Percentiles rank a stretch among this genome's conserved stretches.
phyloP scores from a whole-genome alignment of 2,113 vertebrate genomes.

The Callochromis pleurospilus region DNA sequence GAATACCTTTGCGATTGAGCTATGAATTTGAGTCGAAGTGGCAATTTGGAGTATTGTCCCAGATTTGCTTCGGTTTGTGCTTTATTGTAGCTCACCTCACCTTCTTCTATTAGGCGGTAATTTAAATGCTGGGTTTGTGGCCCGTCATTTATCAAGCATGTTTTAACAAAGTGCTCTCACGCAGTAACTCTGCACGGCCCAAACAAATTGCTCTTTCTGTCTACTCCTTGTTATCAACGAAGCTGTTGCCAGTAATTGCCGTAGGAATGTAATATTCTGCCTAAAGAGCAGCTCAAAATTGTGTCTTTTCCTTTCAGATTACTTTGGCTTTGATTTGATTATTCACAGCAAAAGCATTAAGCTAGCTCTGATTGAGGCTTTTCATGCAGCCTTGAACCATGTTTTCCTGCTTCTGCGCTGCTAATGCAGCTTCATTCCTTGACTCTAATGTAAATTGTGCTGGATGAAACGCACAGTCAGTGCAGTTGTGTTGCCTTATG shows the following conservation, averaged over 20 bases:
- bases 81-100: not conserved
- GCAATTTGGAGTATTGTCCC: not conserved
- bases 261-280: slow-evolving; percentile 32
- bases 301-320: slow-evolving; percentile 41
- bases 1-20: not conserved
- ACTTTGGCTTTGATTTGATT: slow-evolving; percentile 51
- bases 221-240: slow-evolving; percentile 27
- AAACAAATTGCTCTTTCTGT: slow-evolving; percentile 45
- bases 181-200: not conserved
- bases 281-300: slow-evolving; percentile 40
- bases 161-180: slow-evolving; percentile 38
- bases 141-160: slow-evolving; percentile 17
- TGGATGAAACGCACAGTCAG: slow-evolving; percentile 7
- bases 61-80: not conserved
- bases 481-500: slow-evolving; percentile 43
- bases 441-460: slow-evolving; percentile 44
- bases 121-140: not conserved
- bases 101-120: not conserved
- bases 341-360: slow-evolving; percentile 29
- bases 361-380: slow-evolving; percentile 15
- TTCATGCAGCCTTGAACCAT: slow-evolving; percentile 2
- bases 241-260: slow-evolving; percentile 38
- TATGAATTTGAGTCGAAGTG: not conserved
- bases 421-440: slow-evolving; percentile 5
- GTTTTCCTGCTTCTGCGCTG: not conserved